Base-by-base conservation (phyloP, 1,140 invertebrate species). In the Drosophila oshimai region DNA sequence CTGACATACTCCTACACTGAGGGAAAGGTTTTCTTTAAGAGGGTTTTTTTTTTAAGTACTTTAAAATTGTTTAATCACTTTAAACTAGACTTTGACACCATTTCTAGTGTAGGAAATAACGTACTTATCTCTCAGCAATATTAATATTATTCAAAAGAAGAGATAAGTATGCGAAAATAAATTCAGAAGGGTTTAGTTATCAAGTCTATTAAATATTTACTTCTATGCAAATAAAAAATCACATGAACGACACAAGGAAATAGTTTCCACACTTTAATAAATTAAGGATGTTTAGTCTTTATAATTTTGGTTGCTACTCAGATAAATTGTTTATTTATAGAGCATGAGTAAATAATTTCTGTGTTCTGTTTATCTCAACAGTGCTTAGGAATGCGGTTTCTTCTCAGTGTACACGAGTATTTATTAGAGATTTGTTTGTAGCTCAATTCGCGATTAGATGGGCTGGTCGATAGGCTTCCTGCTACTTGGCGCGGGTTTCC, bases 361-460 rank as follows among this genome's bases (percentile, higher is more conserved):
- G 12, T 13, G 22, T 15, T 29, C 10, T 46, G 50, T 13, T 12
- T 18, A 13, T 13, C 5, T 1, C 6, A n/a, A 18, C 13, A 15
- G 15, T 17, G 44, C 17, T n/a, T 2, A n/a, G 10, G 36, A 10
- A 6, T 18, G 15, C 2, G 17, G 10, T 55, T 55, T 22, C 18
- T 28, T 20, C 7, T 0, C 39, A 61, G 61, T 64, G 61, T 41
- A 65, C 26, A 22, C 31, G 57, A 5, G 12, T 13, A 18, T 76
- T 64, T 80, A 80, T 80, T 74, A 74, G 51, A 79, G 69, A 79
- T 78, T 79, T 73, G 37, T 64, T 73, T 73, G 73, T 50, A 24
- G 28, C 2, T 26, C 39, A 67, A 83, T 73, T 69, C 34, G 45
- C 51, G 49, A 83, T 39, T 80, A 51, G 76, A 80, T 79, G 76